These are phyloP conservation scores for Bombycilla garrulus DNA, from an alignment of 2,113 vertebrate genomes.

Conservation along the genomic window DNA sequence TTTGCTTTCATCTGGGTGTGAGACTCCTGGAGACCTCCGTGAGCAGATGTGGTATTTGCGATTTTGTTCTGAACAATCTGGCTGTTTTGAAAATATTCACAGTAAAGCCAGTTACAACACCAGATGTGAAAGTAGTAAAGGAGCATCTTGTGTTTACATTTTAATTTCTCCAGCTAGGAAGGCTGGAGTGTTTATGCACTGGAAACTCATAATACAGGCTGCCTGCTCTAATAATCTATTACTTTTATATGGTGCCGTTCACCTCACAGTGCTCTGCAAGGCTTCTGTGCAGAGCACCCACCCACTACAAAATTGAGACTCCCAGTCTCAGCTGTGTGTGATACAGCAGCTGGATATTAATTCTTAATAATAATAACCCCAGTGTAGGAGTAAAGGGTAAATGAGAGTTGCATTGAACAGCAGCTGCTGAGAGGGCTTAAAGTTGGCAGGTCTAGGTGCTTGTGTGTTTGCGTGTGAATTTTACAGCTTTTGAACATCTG, in stretches of 20 bases:
- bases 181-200: conserved; percentile 1
- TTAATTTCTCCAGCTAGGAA: conserved; percentile 61
- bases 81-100: conserved; percentile 58
- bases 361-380: background rate
- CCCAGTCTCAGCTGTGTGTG: background rate
- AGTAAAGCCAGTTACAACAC: conserved; percentile 51
- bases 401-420: background rate
- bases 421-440: background rate
- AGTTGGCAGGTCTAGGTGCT: background rate
- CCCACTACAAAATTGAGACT: background rate
- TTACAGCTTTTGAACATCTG: conserved; percentile 35
- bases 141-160: conserved; percentile 67
- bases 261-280: background rate
- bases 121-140: conserved; percentile 60
- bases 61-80: conserved; percentile 54
- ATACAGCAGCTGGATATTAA: background rate
- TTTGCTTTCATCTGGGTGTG: background rate
- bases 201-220: background rate
- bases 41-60: conserved; percentile 43
- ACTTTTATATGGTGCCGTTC: background rate
- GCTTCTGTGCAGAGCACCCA: background rate
- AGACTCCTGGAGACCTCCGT: background rate
- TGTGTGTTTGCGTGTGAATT: background rate
- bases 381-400: conserved; percentile 14
- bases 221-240: conserved; percentile 23